Percentiles rank a stretch among this genome's conserved stretches.
phyloP scores from a whole-genome alignment of 1,140 invertebrate genomes.

The Goniozus legneri region DNA sequence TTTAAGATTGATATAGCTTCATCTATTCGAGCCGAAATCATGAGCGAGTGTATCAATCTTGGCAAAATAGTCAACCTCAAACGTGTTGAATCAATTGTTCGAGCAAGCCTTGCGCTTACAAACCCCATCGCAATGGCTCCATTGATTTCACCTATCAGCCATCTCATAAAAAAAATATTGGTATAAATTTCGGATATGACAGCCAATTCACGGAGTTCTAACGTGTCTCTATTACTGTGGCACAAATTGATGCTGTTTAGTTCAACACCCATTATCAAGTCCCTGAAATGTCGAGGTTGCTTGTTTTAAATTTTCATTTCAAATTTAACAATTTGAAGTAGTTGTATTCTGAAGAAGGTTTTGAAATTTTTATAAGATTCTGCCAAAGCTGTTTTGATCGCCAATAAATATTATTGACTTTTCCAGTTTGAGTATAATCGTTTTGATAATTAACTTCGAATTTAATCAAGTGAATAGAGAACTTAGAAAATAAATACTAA shows the following conservation, averaged over 20 bases:
- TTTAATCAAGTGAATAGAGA: constrained; percentile 29
- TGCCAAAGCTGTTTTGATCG: no score
- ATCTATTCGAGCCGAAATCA: constrained; percentile 39
- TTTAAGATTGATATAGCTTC: constrained; percentile 43
- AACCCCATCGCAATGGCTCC: constrained; percentile 47
- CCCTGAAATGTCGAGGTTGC: no score
- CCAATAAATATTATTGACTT: no score
- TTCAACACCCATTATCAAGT: no score
- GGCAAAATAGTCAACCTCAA: constrained; percentile 45
- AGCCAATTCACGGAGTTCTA: constrained; percentile 50
- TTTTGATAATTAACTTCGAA: constrained; percentile 17
- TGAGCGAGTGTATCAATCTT: constrained; percentile 40
- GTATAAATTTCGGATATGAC: constrained; percentile 50
- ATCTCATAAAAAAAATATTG: constrained; percentile 51
- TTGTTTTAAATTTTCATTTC: no score
- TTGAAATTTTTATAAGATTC: no score
- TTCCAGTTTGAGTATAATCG: constrained; percentile 27
- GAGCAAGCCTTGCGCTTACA: constrained; percentile 40
- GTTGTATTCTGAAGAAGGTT: no score
- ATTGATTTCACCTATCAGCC: constrained; percentile 40
- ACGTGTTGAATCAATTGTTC: constrained; percentile 34
- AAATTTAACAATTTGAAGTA: no score
- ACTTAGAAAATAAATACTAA: constrained; percentile 8
- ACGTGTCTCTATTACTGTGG: constrained; percentile 31
- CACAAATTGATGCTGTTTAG: constrained; percentile 40